Evolutionary conservation across 2,797 vertebrate species (phyloP), one percentile per base, ranked within the genome.

Genomic region (Cheirogaleus major): DNA sequence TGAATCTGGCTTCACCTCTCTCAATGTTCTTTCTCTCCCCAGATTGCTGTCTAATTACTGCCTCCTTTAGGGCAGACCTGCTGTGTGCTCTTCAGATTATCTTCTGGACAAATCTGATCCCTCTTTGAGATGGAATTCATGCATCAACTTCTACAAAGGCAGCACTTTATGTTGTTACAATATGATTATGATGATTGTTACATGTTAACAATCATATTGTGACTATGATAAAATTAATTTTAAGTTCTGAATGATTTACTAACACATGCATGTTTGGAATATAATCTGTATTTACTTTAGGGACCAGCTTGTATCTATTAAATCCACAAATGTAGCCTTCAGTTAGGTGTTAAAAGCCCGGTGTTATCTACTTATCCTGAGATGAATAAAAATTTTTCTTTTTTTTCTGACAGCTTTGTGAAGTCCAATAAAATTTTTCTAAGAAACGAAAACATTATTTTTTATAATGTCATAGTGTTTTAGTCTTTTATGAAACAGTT

Each of bases 401-500:
- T 43, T 87, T 22, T 57, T 57, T 57, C 55, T 57, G 55, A 57
- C 22, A 57, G 55, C 55, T 57, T 57, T 57, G 55, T 57, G 55
- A 57, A 57, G 23, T 57, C 55, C 23, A 91, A 65, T 43, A 27
- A 22, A 30, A 15, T 70, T 48, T 90, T 35, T 22, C 13, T 25
- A 63, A 92, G 72, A 65, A 88, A 78, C 32, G 84, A 61, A 65
- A 63, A 89, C n/a, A 52, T 50, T 45, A 57, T 78, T n/a, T 93
- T 92, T 69, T 80, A 30, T 55, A 70, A 72, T 61, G 30, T 70
- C 81, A 61, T 0, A 23, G 52, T 23, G 5, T 75, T 87, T 89
- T 25, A 84, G 70, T 41, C 65, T 97, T 55, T 65, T 82, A 57
- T 59, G 35, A 57, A 96, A 43, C 25, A 89, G 41, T 88, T 89